Conservation (phyloP, 2,888 invertebrate genomes). For the Phengaris arion region DNA sequence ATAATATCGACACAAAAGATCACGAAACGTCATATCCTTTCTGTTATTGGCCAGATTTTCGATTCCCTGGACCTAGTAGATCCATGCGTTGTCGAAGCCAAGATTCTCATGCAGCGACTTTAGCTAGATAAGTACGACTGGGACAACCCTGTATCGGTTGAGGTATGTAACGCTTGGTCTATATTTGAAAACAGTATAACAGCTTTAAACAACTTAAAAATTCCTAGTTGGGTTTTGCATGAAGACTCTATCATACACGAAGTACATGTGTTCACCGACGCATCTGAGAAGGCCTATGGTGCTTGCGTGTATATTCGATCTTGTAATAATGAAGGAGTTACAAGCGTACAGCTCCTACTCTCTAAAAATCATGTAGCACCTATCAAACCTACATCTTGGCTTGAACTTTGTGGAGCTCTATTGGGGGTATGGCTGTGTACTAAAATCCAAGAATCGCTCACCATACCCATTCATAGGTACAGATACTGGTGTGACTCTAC, state of each 20-base stretch:
- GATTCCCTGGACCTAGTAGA: too few relatives aligned
- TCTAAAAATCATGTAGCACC: slow-evolving; percentile 30
- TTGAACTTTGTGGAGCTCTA: slow-evolving; percentile 37
- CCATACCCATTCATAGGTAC: not conserved
- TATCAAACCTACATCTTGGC: slow-evolving; percentile 33
- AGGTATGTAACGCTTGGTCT: too few relatives aligned
- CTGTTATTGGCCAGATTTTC: too few relatives aligned
- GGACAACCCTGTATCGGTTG: too few relatives aligned
- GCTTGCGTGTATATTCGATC: slow-evolving; percentile 22
- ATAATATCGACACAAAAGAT: too few relatives aligned
- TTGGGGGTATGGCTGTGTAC: slow-evolving; percentile 30
- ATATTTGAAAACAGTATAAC: slow-evolving; percentile 28
- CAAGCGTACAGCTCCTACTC: not conserved
- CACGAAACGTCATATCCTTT: too few relatives aligned
- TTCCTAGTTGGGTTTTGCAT: slow-evolving; percentile 4
- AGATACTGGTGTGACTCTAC: slow-evolving; percentile 21
- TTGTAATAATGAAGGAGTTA: not conserved
- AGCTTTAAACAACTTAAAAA: slow-evolving; percentile 23
- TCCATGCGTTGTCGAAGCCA: too few relatives aligned
- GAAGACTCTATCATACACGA: too few relatives aligned
- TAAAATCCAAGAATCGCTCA: not conserved
- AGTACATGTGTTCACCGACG: too few relatives aligned
- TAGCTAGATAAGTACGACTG: too few relatives aligned
- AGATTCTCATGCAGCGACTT: too few relatives aligned
- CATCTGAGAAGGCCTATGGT: too few relatives aligned